phyloP scores from a whole-genome alignment of 2,113 vertebrate species.

The Varanus salvator region DNA sequence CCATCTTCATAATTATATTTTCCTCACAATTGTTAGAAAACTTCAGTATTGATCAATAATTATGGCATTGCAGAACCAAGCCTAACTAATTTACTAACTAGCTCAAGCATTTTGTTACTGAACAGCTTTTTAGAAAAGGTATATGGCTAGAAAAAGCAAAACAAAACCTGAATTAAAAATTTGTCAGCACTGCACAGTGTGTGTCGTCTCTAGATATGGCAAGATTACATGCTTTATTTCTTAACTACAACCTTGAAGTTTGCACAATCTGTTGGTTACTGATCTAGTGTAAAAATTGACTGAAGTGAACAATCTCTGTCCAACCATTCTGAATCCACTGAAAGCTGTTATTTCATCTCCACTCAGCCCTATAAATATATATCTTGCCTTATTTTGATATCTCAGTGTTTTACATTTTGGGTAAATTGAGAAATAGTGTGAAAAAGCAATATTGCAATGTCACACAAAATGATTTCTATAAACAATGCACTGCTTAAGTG shows the following conservation, averaged over 20 bases:
- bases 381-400: conserved; percentile 20
- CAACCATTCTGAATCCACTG: background rate
- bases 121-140: conserved; percentile 40
- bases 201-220: background rate
- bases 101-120: conserved; percentile 11
- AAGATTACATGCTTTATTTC: conserved; percentile 55
- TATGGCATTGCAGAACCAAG: background rate
- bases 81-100: background rate
- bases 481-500: conserved; percentile 24
- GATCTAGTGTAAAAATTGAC: conserved; percentile 14
- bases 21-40: background rate
- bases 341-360: background rate
- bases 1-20: background rate
- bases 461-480: conserved; percentile 22
- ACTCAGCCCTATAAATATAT: background rate
- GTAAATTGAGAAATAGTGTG: conserved; percentile 63
- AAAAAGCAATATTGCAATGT: conserved; percentile 39
- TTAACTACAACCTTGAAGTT: conserved; percentile 44
- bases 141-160: background rate
- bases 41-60: background rate
- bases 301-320: background rate
- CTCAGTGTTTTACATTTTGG: background rate
- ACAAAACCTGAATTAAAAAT: conserved; percentile 5
- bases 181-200: background rate
- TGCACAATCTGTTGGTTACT: background rate